Percentiles rank a stretch among this genome's conserved stretches.
These are phyloP conservation scores for Aplidium turbinatum DNA, from an alignment of 23 tunicate genomes.

Conservation along the genomic window DNA sequence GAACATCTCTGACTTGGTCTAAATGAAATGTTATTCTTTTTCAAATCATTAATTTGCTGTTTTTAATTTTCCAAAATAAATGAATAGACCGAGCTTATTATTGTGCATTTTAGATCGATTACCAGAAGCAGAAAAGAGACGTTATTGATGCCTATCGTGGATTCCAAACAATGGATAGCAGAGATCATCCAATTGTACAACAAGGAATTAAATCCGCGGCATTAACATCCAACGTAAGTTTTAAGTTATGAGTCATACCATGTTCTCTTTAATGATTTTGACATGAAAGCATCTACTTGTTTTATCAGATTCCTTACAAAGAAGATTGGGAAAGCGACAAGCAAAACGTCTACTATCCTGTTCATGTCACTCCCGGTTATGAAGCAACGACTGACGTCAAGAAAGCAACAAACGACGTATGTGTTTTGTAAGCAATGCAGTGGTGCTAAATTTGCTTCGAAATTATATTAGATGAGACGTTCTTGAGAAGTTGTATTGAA, in stretches of 20 bases:
- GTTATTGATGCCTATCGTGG: slow-evolving; percentile 84
- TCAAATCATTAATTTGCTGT: too few relatives aligned
- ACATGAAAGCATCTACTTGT: too few relatives aligned
- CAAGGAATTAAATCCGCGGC: slow-evolving; percentile 91
- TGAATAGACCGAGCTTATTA: too few relatives aligned
- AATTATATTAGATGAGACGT: too few relatives aligned
- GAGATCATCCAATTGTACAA: slow-evolving; percentile 92
- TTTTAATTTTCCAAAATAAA: too few relatives aligned
- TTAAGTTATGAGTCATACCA: too few relatives aligned
- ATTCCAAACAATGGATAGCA: slow-evolving; percentile 99
- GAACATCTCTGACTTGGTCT: too few relatives aligned
- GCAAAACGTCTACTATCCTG: slow-evolving; percentile 89
- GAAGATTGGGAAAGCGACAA: slow-evolving; percentile 96
- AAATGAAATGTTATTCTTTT: too few relatives aligned
- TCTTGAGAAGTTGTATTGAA: too few relatives aligned
- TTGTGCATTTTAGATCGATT: slow-evolving; percentile 55
- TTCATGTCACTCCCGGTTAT: slow-evolving; percentile 95
- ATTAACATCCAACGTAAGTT: slow-evolving; percentile 85
- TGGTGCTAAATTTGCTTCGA: too few relatives aligned
- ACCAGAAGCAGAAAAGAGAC: slow-evolving; percentile 72
- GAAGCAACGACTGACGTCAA: slow-evolving; percentile 81
- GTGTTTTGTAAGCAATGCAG: too few relatives aligned
- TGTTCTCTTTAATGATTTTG: too few relatives aligned
- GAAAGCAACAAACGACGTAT: slow-evolving; percentile 85
- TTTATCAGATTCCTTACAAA: slow-evolving; percentile 78